Evolutionary conservation across 2,797 vertebrate genomes (phyloP).

Genomic region (Sternarchorhynchus goeldii): DNA sequence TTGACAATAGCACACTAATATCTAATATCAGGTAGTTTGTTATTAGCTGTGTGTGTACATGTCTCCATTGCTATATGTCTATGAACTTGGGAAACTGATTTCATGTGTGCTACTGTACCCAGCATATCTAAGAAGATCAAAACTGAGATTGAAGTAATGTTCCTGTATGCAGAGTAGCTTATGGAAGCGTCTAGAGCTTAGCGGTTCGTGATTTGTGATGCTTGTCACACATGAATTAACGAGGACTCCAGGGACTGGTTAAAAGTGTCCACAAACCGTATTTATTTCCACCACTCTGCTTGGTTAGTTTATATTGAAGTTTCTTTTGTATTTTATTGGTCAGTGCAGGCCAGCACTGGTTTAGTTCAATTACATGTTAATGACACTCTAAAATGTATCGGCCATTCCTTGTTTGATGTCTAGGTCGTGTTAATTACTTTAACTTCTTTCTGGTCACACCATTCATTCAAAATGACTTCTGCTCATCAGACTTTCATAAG

Average conservation of each 20-base stretch:
- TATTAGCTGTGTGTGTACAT: neutral
- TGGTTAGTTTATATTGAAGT: neutral
- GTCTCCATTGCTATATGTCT: neutral
- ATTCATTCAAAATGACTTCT: neutral
- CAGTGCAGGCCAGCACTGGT: neutral
- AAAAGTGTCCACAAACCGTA: neutral
- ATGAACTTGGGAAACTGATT: neutral
- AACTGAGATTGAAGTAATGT: neutral
- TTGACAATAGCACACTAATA: neutral
- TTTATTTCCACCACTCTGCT: no score
- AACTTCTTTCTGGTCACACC: slow-evolving; percentile 18
- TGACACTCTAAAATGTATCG: slow-evolving; percentile 22
- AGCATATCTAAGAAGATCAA: neutral
- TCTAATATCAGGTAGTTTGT: slow-evolving; percentile 22
- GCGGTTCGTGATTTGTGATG: slow-evolving; percentile 2
- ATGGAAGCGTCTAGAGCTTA: neutral
- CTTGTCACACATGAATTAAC: slow-evolving; percentile 1
- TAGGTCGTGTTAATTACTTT: slow-evolving; percentile 36
- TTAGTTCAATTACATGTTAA: neutral
- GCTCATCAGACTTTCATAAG: slow-evolving; percentile 29
- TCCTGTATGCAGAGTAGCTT: neutral
- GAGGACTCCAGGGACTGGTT: neutral
- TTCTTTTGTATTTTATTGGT: neutral
- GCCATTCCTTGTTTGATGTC: slow-evolving; percentile 9
- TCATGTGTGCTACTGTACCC: neutral